Base-by-base conservation (phyloP, 2,888 invertebrate genomes). In the Candidula unifasciata region DNA sequence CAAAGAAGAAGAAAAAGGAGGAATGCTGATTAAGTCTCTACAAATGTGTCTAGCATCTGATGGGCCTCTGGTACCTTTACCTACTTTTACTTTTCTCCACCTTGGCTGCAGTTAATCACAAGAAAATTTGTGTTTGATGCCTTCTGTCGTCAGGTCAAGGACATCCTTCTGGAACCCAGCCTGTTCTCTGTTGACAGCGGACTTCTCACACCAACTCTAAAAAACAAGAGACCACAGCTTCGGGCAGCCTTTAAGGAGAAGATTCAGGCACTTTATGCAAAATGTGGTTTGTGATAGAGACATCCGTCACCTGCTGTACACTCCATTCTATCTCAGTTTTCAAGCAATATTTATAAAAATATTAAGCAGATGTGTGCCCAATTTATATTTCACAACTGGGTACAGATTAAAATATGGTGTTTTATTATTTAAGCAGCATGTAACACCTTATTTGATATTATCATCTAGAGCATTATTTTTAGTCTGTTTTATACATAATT, bases 151-250 rank as follows among this genome's bases (percentile, higher is more conserved):
- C 74, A 92, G 92, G 90, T 98, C 0, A 98, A 98, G 94, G 98
- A 98, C 94, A 96, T 99, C 87, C 97, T 97, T 93, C 95, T 99
- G 83, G 97, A 97, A 94, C 97, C 97, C 27, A 98, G 98, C 94
- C 97, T 97, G 88, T 99, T 99, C 95, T 97, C 97, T 86, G 96
- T 98, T 82, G 98, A 98, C 94, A 98, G 99, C 94, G 98, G 97
- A 87, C 96, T 99, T 73, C 95, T 99, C 78, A 99, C 99, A 76
- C 98, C 99, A 79, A 98, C 98, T 44, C 95, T 98, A 94, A 99
- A 99, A 95, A 96, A 97, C 89, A 98, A 98, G 95, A 95, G 99
- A 94, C 97, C 97, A 10, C 84, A 88, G 44, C 87, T 91, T 13
- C 82, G 90, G 21, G 88, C 90, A 64, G 83, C 79, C 33, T 92